phyloP scores from a whole-genome alignment of 2,113 vertebrate species.

The Cololabis saira region DNA sequence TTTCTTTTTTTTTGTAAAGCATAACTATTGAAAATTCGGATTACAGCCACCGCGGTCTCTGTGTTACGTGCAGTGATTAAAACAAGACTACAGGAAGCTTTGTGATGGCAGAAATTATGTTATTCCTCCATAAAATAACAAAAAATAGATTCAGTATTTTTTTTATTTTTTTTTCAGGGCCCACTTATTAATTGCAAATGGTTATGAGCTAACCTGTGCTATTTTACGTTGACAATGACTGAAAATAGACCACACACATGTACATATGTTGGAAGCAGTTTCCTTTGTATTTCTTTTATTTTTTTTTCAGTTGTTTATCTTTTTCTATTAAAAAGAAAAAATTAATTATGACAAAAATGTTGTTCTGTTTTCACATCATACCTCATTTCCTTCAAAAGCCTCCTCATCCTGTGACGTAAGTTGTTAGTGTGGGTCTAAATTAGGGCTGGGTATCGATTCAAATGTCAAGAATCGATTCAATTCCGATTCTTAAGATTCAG shows the following conservation, averaged over 20 bases:
- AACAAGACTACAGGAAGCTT: slow-evolving; percentile 9
- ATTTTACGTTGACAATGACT: slow-evolving; percentile 61
- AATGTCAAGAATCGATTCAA: too few species aligned
- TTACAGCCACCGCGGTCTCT: slow-evolving; percentile 10
- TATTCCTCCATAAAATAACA: slow-evolving; percentile 16
- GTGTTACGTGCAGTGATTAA: slow-evolving; percentile 49
- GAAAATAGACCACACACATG: slow-evolving; percentile 58
- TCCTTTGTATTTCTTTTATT: slow-evolving; percentile 68
- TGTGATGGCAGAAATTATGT: slow-evolving; percentile 33
- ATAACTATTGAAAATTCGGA: slow-evolving; percentile 23
- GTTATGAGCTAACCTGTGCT: slow-evolving; percentile 35
- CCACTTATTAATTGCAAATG: slow-evolving; percentile 29
- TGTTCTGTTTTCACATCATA: background rate
- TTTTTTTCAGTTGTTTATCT: slow-evolving; percentile 68
- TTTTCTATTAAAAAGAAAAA: slow-evolving; percentile 84
- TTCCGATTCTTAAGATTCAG: too few species aligned
- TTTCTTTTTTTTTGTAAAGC: slow-evolving; percentile 7
- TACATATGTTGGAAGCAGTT: slow-evolving; percentile 74
- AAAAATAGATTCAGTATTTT: slow-evolving; percentile 15
- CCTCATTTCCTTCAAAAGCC: too few species aligned
- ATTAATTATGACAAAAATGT: slow-evolving; percentile 43
- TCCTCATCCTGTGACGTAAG: too few species aligned
- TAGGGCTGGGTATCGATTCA: too few species aligned
- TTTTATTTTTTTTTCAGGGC: slow-evolving; percentile 26
- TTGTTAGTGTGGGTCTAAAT: too few species aligned